Base-by-base conservation (phyloP, 2,888 invertebrate species). In the Drosophila dives region DNA sequence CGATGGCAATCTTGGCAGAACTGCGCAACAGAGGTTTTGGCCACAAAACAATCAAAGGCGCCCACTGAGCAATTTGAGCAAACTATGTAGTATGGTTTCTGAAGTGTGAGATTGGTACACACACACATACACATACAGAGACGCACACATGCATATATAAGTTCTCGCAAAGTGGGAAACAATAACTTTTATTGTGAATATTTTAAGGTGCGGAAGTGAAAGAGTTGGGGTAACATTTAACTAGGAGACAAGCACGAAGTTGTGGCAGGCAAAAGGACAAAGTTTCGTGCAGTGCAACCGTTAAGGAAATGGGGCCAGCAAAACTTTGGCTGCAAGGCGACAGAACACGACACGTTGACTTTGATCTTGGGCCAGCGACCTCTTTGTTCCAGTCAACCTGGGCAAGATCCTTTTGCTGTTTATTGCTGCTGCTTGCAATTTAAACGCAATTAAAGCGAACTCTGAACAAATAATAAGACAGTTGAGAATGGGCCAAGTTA, bases 131-230 rank as follows among this genome's bases (percentile, higher is more conserved):
- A 20, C 29, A 10, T 23, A 40, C 23, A 11, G n/a, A 40, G 33
- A 48, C 26, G 62, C 17, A 54, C 38, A 29, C n/a, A 49, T 38
- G 33, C 15, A 49, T 4, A 38, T 38, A 62, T 64, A 42, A 45
- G 23, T 55, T 54, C 17, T 58, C 32, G 45, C 50, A 69, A 66
- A 77, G 64, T 72, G 77, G 83, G 83, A 80, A 87, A 85, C 84
- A 87, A 86, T 83, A 86, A 86, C 84, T 86, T 89, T 77, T 86
- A 81, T 83, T 86, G 86, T 88, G 85, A 86, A 89, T 86, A 88
- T 80, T 88, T 80, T 56, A 81, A 67, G 59, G 74, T 62, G 71
- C 70, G 77, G 74, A 77, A 66, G 75, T 61, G 70, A 63, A 66
- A 64, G 45, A 29, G 61, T 61, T 12, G 33, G 42, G 32, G 40